Evolutionary conservation across 2,888 invertebrate species (phyloP), one percentile per base, ranked within the genome.

Genomic region (Chirona hameri): DNA sequence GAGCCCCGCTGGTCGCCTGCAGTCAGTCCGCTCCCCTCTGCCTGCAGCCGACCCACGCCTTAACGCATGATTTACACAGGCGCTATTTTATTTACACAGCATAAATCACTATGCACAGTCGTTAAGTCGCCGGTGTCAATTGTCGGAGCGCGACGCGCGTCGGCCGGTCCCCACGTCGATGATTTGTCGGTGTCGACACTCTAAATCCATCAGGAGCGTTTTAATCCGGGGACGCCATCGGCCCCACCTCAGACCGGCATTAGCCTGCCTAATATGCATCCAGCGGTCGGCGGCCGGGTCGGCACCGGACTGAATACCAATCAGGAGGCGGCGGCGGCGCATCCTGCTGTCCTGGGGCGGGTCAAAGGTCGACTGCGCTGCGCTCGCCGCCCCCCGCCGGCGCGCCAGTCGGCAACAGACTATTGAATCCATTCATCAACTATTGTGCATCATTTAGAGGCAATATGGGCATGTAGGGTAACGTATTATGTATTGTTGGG

Each of bases 371-470:
- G 21, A 18, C 14, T 18, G 24, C 21, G 21, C 24, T 15, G 21
- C 5, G 60, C 76, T 39, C 39, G 18, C 39, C 15, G 27, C 76
- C 31, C 76, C 76, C 76, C 76, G 76, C 39, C 31, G 76, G 31
- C 21, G 31, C 24, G 21, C 76, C 76, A 76, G 76, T 76, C 76
- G 76, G 76, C 76, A 76, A 76, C 76, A 39, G 76, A 31, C 21
- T 27, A 76, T 76, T 76, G 76, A 76, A 76, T 76, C 76, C 76
- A 76, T 76, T 76, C 76, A 76, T 76, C 76, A 76, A 76, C 76
- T 76, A 76, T 76, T 76, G 76, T 76, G 76, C 29, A 76, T 76
- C 76, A 76, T 76, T 76, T 76, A 76, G 76, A 76, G 21, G 76
- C 76, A 76, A 76, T 76, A 76, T 76, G 76, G 76, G 39, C 76